Percentiles rank a stretch among this genome's conserved stretches.
Evolutionary conservation across 2,797 vertebrate species (phyloP).

Genomic region (Babyrousa celebensis): DNA sequence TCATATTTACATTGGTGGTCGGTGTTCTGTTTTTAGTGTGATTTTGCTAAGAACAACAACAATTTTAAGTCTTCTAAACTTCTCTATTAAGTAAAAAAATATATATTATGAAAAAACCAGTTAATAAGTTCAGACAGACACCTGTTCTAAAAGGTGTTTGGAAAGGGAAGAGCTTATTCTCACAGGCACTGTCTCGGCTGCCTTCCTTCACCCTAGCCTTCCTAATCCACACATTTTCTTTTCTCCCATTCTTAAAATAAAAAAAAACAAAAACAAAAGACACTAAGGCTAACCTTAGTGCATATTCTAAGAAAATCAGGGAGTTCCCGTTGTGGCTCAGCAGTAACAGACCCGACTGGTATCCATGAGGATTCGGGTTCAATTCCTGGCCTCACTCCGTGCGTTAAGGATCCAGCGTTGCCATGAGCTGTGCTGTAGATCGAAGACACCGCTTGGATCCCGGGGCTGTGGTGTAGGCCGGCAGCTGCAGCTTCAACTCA

Average conservation of each 20-base stretch:
- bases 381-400: too few species aligned
- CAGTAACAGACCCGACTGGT: too few species aligned
- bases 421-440: too few species aligned
- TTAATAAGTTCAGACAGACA: background rate
- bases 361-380: too few species aligned
- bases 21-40: background rate
- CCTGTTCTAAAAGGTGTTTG: background rate
- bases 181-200: background rate
- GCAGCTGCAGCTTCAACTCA: too few species aligned
- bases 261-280: background rate
- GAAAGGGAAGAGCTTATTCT: background rate
- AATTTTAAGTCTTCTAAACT: background rate
- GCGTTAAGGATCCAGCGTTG: too few species aligned
- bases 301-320: background rate
- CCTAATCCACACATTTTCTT: background rate
- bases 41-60: slow-evolving; percentile 14
- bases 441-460: too few species aligned
- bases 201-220: background rate
- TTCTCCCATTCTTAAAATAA: background rate
- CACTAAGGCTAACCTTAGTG: background rate
- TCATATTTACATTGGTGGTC: background rate
- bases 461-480: too few species aligned
- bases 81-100: background rate
- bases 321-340: too few species aligned
- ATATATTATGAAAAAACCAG: background rate